These are phyloP conservation scores for Alloplasta piceator DNA, from an alignment of 2,888 invertebrate species.

Conservation along the genomic window DNA sequence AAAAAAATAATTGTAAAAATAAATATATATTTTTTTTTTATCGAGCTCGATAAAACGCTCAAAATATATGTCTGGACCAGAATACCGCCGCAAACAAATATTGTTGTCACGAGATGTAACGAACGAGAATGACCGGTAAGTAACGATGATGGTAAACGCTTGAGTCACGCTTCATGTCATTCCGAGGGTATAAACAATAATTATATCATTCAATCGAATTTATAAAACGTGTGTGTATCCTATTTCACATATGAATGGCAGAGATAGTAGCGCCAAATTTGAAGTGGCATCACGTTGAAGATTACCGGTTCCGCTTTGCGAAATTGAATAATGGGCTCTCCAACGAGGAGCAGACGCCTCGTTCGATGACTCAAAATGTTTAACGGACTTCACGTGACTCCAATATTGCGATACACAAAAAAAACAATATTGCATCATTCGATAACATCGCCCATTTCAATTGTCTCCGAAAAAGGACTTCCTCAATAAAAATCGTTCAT, in stretches of 20 bases:
- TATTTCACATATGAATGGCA: neutral
- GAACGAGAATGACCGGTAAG: neutral
- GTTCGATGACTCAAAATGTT: slow-evolving; percentile 63
- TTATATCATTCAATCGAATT: slow-evolving; percentile 34
- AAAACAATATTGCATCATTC: too few relatives aligned
- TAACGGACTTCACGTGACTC: slow-evolving; percentile 24
- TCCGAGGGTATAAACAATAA: slow-evolving; percentile 46
- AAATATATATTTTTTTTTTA: too few relatives aligned
- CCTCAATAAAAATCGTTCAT: too few relatives aligned
- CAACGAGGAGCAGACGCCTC: slow-evolving; percentile 53
- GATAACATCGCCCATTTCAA: too few relatives aligned
- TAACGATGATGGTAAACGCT: slow-evolving; percentile 8
- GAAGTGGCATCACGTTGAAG: slow-evolving; percentile 25
- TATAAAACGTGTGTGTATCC: slow-evolving; percentile 15
- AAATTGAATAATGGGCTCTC: slow-evolving; percentile 59
- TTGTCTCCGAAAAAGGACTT: too few relatives aligned
- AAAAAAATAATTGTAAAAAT: too few relatives aligned
- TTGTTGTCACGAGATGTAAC: neutral
- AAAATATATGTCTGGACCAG: too few relatives aligned
- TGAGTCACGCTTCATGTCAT: slow-evolving; percentile 30
- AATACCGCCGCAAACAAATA: neutral
- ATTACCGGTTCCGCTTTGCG: slow-evolving; percentile 43
- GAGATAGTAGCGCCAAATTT: slow-evolving; percentile 38
- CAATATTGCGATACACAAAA: too few relatives aligned
- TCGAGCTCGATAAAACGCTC: too few relatives aligned